Conservation (phyloP, 2,888 invertebrate genomes). For the Gastracanthus pulcherrimus region DNA sequence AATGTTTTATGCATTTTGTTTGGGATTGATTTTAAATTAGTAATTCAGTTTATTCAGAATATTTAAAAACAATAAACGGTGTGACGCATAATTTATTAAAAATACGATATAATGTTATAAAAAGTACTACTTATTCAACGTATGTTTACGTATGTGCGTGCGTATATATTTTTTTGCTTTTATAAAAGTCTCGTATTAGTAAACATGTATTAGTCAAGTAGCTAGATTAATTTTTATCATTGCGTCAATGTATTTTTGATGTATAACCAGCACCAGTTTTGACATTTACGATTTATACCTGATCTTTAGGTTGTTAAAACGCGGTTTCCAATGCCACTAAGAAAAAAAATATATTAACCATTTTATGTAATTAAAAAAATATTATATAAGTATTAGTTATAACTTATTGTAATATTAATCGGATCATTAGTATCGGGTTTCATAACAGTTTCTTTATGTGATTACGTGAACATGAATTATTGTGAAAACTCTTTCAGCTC, state of each 20-base stretch:
- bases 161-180: background rate
- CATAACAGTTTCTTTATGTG: background rate
- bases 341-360: too few species aligned
- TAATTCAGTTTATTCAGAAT: too few species aligned
- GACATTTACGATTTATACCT: too few species aligned
- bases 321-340: too few species aligned
- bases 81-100: background rate
- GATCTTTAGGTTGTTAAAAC: too few species aligned
- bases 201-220: background rate
- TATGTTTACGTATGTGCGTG: background rate
- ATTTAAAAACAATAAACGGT: background rate
- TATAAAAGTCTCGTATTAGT: background rate
- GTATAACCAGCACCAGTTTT: too few species aligned
- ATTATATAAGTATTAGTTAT: background rate
- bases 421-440: constrained; percentile 19
- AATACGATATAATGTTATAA: background rate
- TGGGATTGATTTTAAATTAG: too few species aligned
- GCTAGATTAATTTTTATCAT: background rate
- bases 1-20: background rate
- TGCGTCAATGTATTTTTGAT: background rate
- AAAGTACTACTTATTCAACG: background rate
- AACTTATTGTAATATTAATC: background rate
- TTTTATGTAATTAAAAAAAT: background rate
- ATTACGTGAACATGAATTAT: background rate
- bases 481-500: background rate